Percentiles rank a stretch among this genome's conserved stretches.
Conservation (phyloP, 2,888 invertebrate genomes). For the Acrocyrtus sp. region DNA sequence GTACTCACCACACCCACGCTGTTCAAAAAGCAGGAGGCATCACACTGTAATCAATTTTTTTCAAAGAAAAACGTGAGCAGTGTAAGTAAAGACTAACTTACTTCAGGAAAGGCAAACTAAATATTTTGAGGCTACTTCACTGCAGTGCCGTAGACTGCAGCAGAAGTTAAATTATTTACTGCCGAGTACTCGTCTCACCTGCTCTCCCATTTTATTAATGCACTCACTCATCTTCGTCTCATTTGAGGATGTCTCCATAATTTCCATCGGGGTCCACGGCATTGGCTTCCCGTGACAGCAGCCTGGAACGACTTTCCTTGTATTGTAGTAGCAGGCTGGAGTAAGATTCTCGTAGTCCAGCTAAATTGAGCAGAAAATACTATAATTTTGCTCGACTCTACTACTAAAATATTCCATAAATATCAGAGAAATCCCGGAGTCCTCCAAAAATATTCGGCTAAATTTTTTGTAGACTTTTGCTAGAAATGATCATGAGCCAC, state of each 20-base stretch:
- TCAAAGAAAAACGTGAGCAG: too few relatives aligned
- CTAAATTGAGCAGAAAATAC: slow-evolving; percentile 17
- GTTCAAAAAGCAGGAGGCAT: slow-evolving; percentile 55
- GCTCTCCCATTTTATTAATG: slow-evolving; percentile 45
- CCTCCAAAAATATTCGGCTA: too few relatives aligned
- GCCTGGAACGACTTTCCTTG: slow-evolving; percentile 34
- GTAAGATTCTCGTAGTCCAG: slow-evolving; percentile 40
- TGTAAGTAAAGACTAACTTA: too few relatives aligned
- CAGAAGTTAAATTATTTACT: too few relatives aligned
- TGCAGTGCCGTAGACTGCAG: too few relatives aligned
- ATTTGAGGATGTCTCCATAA: slow-evolving; percentile 55
- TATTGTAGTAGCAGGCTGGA: slow-evolving; percentile 43
- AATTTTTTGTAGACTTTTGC: too few relatives aligned
- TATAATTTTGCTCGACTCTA: neutral
- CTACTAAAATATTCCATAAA: neutral
- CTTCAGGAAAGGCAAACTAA: too few relatives aligned
- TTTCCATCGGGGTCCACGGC: slow-evolving; percentile 56
- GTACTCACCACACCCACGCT: slow-evolving; percentile 48
- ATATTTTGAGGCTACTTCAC: too few relatives aligned
- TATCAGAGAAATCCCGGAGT: too few relatives aligned
- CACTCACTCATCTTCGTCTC: slow-evolving; percentile 43
- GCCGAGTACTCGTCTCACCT: too few relatives aligned
- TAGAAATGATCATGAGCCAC: too few relatives aligned
- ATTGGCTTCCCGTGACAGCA: slow-evolving; percentile 59
- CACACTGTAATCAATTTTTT: slow-evolving; percentile 43